Evolutionary conservation across 2,113 vertebrate species (phyloP), one percentile per base, ranked within the genome.

Genomic region (Pseudopodoces humilis): DNA sequence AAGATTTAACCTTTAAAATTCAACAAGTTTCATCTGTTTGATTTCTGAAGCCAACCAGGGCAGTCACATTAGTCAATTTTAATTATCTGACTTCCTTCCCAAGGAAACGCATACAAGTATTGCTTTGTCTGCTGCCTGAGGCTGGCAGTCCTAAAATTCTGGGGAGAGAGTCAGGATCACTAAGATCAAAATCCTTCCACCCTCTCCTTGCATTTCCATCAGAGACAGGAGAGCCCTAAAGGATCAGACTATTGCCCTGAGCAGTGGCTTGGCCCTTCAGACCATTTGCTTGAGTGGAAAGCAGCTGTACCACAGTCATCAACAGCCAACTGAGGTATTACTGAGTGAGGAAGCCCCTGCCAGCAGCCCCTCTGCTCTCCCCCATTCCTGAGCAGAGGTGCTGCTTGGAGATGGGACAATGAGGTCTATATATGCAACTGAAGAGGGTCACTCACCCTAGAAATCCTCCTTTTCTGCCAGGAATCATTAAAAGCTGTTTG

Each of bases 241-340:
- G 31, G 44, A 43, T 22, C 68, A 60, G 46, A 56, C 28, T 39
- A 22, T 11, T 37, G 25, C 12, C 39, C 44, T 13, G 11, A 83
- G 53, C 17, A 55, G 15, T 24, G 5, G 15, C 39, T 41, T 18
- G 1, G 23, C 31, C 33, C 39, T 55, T 59, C 31, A 15, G 18
- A 22, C 3, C 3, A 0, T 53, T 68, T 27, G 9, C 44, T 60
- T 0, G 1, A 68, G 53, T 1, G 5, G 24, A 62, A 71, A 71
- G 35, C 4, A n/a, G 7, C 17, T 6, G 0, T 11, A 50, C 5
- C 31, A 15, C 28, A 81, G 11, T 7, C 39, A 37, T 5, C 49
- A 56, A 10, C 6, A 72, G 12, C 37, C 85, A 24, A 1, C 13
- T 28, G 58, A 71, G 52, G 33, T 8, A 13, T 2, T 24, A 10